A percentile compares a stretch with the other conserved stretches of the same genome.
These are phyloP conservation scores for Penaeus japonicus DNA, from an alignment of 1,140 invertebrate species.

Conservation along the genomic window DNA sequence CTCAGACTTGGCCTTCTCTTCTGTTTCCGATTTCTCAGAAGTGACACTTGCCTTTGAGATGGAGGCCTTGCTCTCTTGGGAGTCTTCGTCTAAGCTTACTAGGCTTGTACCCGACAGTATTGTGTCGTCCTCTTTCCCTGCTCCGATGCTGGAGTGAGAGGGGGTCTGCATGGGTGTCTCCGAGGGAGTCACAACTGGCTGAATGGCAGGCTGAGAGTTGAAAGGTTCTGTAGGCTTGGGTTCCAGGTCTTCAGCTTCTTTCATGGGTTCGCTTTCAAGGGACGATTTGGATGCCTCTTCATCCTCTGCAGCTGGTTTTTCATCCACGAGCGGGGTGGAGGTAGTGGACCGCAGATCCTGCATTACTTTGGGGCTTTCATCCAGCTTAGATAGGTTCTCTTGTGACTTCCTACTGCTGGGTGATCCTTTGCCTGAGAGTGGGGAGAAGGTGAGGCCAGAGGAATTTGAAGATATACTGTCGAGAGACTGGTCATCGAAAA, in stretches of 20 bases:
- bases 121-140: conserved; percentile 37
- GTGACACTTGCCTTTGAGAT: conserved; percentile 22
- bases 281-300: conserved; percentile 30
- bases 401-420: conserved; percentile 25
- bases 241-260: conserved; percentile 20
- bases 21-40: conserved; percentile 41
- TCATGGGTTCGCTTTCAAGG: background rate
- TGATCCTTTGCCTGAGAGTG: conserved; percentile 44
- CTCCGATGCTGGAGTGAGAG: background rate
- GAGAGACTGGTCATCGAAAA: conserved; percentile 56
- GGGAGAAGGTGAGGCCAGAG: conserved; percentile 54
- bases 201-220: background rate
- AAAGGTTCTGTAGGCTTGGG: background rate
- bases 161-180: background rate
- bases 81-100: conserved; percentile 28
- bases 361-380: conserved; percentile 3
- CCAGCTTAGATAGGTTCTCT: background rate
- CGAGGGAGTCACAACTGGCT: background rate
- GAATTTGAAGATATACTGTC: conserved; percentile 59
- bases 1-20: conserved; percentile 38
- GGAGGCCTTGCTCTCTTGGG: conserved; percentile 35
- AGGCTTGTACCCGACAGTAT: conserved; percentile 38
- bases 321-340: conserved; percentile 52
- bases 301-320: conserved; percentile 25
- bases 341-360: conserved; percentile 45